Conservation (phyloP, 2,888 invertebrate genomes). For the Melinaea marsaeus region DNA sequence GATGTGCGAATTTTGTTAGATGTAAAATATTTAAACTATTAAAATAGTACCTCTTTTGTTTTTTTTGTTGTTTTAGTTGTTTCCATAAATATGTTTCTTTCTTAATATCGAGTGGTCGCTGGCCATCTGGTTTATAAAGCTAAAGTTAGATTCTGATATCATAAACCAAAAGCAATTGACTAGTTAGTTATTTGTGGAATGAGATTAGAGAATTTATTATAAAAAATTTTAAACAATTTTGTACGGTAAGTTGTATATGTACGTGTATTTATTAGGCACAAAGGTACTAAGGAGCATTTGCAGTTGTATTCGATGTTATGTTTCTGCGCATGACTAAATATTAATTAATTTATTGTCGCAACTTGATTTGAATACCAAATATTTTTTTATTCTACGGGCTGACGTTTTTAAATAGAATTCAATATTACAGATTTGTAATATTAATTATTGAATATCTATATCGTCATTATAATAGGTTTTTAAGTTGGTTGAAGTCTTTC, state of each 20-base stretch:
- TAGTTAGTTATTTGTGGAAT: conserved; percentile 57
- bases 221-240: conserved; percentile 9
- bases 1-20: conserved; percentile 13
- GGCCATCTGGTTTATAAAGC: conserved; percentile 77
- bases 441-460: neutral
- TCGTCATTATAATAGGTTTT: too few species aligned
- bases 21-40: neutral
- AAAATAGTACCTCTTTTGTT: conserved; percentile 18
- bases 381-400: conserved; percentile 15
- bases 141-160: conserved; percentile 77
- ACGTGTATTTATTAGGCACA: neutral
- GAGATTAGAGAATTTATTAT: conserved; percentile 14
- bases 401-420: neutral
- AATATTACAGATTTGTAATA: neutral
- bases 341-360: conserved; percentile 31
- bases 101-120: conserved; percentile 65
- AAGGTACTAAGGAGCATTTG: conserved; percentile 6
- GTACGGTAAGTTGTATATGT: neutral
- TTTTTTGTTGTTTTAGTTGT: conserved; percentile 22
- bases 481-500: too few species aligned
- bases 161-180: conserved; percentile 71
- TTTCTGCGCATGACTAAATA: conserved; percentile 62
- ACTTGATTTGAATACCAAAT: conserved; percentile 26
- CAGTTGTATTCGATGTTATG: conserved; percentile 32
- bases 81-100: conserved; percentile 44